Conservation (phyloP, 2,797 vertebrate genomes). For the Cygnus olor region DNA sequence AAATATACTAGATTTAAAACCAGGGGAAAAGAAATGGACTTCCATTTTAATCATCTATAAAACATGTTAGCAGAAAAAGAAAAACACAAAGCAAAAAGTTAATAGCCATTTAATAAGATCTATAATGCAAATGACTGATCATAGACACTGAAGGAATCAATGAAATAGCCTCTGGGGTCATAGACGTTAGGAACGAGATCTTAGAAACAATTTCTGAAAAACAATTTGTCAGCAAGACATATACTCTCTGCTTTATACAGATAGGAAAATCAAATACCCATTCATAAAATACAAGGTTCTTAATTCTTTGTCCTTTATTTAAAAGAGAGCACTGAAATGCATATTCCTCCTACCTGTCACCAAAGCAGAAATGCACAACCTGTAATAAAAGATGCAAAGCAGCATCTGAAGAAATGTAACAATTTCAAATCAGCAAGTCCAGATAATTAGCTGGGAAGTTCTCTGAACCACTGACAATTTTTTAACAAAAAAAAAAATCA, state of each 20-base stretch:
- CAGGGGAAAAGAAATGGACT: background rate
- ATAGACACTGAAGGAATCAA: background rate
- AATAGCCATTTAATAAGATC: background rate
- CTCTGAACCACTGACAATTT: background rate
- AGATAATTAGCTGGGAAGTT: background rate
- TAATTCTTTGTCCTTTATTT: background rate
- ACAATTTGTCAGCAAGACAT: background rate
- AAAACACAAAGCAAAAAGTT: background rate
- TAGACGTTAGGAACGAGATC: background rate
- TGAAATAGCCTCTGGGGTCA: background rate
- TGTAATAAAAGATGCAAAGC: background rate
- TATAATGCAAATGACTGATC: background rate
- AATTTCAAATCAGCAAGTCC: background rate
- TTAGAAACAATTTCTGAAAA: background rate
- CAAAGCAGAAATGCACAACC: background rate
- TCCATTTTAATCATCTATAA: background rate
- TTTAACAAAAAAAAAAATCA: background rate
- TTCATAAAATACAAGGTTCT: background rate
- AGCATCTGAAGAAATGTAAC: background rate
- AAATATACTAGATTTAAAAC: background rate
- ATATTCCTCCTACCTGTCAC: background rate
- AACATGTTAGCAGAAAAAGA: background rate
- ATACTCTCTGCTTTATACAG: background rate
- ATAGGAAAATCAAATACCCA: background rate
- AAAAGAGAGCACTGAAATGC: background rate